Evolutionary conservation across 2,888 invertebrate species (phyloP), one percentile per base, ranked within the genome.

Genomic region (Bibio marci): DNA sequence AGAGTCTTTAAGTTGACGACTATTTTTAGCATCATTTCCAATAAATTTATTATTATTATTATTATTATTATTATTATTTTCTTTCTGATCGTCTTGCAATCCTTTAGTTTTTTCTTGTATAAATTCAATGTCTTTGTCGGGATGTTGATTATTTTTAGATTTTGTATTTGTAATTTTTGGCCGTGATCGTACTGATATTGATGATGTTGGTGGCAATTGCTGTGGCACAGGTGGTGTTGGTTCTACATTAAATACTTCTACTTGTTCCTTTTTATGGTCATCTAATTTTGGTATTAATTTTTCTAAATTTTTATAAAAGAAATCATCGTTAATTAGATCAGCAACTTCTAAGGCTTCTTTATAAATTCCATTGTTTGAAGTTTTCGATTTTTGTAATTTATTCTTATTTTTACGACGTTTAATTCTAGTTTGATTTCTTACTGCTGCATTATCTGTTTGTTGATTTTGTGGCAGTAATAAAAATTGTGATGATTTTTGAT

Each of bases 291-390:
- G 43, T 40, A 22, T 38, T 28, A 25, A 32, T 35, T 36, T 40
- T 25, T 14, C 32, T 10, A 15, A 27, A 35, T 27, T 33, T 25
- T 32, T 40, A 37, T 26, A 42, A 30, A 44, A 43, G 35, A 31
- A 37, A 15, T 34, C 43, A 37, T 46, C 43, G 18, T 46, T 45
- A 19, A 37, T 38, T 13, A 38, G 28, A 33, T 43, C 47, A 39
- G 45, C 43, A 31, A 44, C 37, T 42, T 45, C 46, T 18, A 36
- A 38, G 25, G 37, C 37, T 37, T 27, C 22, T 28, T 18, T 19
- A 10, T 38, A 22, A n/a, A n/a, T n/a, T n/a, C n/a, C n/a, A n/a
- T n/a, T n/a, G n/a, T n/a, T n/a, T n/a, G n/a, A n/a, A n/a, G n/a
- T n/a, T n/a, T n/a, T n/a, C n/a, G n/a, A n/a, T n/a, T n/a, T n/a